phyloP scores from a whole-genome alignment of 2,888 invertebrate species.

The Lobophora halterata region DNA sequence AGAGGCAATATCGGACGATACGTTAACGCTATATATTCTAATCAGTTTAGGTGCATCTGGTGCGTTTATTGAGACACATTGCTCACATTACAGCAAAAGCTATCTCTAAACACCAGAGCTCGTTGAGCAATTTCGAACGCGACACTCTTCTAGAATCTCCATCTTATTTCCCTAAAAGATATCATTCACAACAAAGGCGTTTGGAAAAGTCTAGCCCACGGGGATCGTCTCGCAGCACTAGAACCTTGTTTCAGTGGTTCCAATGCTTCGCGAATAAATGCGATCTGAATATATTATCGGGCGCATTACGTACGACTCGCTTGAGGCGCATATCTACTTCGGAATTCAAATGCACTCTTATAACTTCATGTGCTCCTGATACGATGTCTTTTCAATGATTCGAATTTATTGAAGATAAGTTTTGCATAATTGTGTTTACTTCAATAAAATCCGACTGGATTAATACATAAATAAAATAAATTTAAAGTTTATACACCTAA shows the following conservation, averaged over 20 bases:
- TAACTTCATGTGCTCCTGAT: slow-evolving; percentile 54
- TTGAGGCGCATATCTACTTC: slow-evolving; percentile 64
- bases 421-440: no score
- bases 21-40: slow-evolving; percentile 18
- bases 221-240: slow-evolving; percentile 59
- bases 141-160: slow-evolving; percentile 29
- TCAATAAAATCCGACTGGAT: no score
- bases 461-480: no score
- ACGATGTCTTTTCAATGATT: slow-evolving; percentile 33
- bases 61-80: slow-evolving; percentile 18
- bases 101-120: not conserved
- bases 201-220: slow-evolving; percentile 54
- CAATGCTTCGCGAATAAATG: slow-evolving; percentile 70
- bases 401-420: slow-evolving; percentile 22
- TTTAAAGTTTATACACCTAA: not conserved
- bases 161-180: slow-evolving; percentile 32
- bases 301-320: slow-evolving; percentile 72
- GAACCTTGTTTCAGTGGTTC: slow-evolving; percentile 71
- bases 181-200: slow-evolving; percentile 37
- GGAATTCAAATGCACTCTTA: slow-evolving; percentile 62
- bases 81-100: slow-evolving; percentile 11
- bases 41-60: slow-evolving; percentile 19
- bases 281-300: slow-evolving; percentile 76
- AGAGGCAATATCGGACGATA: slow-evolving; percentile 30
- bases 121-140: slow-evolving; percentile 13